Conservation (phyloP, 2,113 vertebrate species). For the Mus pahari region DNA sequence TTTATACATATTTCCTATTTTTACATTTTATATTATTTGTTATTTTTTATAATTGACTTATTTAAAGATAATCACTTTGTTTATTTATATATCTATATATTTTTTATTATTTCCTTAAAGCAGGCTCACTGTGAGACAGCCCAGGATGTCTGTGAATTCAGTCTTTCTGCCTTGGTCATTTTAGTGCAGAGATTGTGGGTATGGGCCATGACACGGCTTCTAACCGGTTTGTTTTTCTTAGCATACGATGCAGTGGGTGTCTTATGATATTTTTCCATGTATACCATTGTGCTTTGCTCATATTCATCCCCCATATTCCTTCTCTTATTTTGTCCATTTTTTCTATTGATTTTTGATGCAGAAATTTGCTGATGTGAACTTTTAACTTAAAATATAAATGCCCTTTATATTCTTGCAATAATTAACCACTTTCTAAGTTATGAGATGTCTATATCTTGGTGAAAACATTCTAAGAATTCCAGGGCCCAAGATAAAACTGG, state of each 20-base stretch:
- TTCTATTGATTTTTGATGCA: slow-evolving; percentile 36
- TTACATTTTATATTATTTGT: neutral
- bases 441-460: neutral
- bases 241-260: no score
- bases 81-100: neutral
- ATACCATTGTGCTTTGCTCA: neutral
- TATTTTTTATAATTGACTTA: neutral
- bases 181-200: neutral
- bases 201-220: neutral
- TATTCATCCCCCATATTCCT: neutral
- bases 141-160: neutral
- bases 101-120: neutral
- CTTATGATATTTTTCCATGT: neutral
- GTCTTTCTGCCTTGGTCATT: neutral
- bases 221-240: neutral
- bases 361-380: neutral
- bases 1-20: neutral
- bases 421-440: slow-evolving; percentile 23
- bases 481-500: slow-evolving; percentile 6
- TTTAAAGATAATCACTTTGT: neutral
- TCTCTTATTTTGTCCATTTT: slow-evolving; percentile 10
- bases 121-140: neutral
- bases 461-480: neutral
- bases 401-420: neutral
- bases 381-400: neutral